phyloP scores from a whole-genome alignment of 1,140 invertebrate species.

The Ridgeia piscesae region DNA sequence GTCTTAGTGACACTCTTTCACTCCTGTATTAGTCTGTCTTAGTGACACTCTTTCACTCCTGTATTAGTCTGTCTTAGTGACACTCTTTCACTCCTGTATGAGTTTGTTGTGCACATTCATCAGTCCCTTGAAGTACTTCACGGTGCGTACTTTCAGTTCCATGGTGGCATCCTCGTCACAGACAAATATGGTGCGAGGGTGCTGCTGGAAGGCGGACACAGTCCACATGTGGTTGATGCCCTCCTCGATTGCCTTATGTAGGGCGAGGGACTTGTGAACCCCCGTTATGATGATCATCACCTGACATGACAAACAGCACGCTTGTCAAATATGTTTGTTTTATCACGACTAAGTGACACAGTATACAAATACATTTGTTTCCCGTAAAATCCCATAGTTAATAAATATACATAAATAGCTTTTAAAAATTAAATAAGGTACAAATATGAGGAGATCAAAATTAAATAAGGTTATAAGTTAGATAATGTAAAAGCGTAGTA shows the following conservation, averaged over 20 bases:
- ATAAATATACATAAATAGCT: too few relatives aligned
- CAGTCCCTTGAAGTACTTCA: slow-evolving; percentile 93
- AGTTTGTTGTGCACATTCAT: slow-evolving; percentile 60
- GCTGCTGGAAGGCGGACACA: slow-evolving; percentile 93
- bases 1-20: neutral
- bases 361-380: too few relatives aligned
- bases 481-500: too few relatives aligned
- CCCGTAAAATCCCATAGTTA: too few relatives aligned
- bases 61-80: slow-evolving; percentile 32
- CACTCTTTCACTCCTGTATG: slow-evolving; percentile 47
- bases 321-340: too few relatives aligned
- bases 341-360: too few relatives aligned
- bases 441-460: too few relatives aligned
- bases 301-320: slow-evolving; percentile 56
- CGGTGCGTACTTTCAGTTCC: slow-evolving; percentile 95
- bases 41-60: slow-evolving; percentile 37
- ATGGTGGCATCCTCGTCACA: slow-evolving; percentile 98
- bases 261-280: slow-evolving; percentile 93
- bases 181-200: slow-evolving; percentile 72
- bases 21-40: slow-evolving; percentile 57
- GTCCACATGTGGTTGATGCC: slow-evolving; percentile 99
- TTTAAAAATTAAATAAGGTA: too few relatives aligned
- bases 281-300: slow-evolving; percentile 98
- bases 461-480: too few relatives aligned
- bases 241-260: slow-evolving; percentile 96